Conservation (phyloP, 2,888 invertebrate species). For the Tachina grossa region DNA sequence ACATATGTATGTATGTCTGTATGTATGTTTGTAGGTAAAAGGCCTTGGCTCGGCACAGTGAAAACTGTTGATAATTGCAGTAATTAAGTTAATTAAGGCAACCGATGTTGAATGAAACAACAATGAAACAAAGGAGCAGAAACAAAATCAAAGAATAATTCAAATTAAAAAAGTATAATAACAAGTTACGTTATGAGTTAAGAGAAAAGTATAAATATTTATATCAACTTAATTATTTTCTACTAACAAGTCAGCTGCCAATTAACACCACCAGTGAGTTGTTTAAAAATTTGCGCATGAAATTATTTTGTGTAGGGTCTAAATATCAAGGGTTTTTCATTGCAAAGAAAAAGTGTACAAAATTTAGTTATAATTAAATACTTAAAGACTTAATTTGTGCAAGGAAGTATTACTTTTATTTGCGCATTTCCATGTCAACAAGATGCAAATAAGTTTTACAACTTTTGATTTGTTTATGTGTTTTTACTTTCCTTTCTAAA, state of each 20-base stretch:
- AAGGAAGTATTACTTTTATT: neutral
- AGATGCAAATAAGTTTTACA: conserved; percentile 3
- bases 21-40: neutral
- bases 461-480: conserved; percentile 16
- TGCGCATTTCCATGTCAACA: conserved; percentile 22
- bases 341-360: conserved; percentile 7
- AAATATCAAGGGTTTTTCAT: neutral
- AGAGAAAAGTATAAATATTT: conserved; percentile 26
- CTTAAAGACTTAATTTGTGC: conserved; percentile 20
- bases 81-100: conserved; percentile 66
- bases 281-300: neutral
- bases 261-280: conserved; percentile 27
- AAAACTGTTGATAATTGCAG: conserved; percentile 39
- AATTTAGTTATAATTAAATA: conserved; percentile 39
- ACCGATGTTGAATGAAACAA: conserved; percentile 23
- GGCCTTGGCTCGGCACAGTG: neutral
- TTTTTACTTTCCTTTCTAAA: conserved; percentile 18
- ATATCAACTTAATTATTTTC: conserved; percentile 11
- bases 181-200: conserved; percentile 37
- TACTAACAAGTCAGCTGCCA: conserved; percentile 37
- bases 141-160: conserved; percentile 24
- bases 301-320: neutral
- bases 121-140: conserved; percentile 9
- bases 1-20: too few species aligned
- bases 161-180: conserved; percentile 24